Evolutionary conservation across 2,797 vertebrate species (phyloP).

Genomic region (Tenualosa thibaudeaui): DNA sequence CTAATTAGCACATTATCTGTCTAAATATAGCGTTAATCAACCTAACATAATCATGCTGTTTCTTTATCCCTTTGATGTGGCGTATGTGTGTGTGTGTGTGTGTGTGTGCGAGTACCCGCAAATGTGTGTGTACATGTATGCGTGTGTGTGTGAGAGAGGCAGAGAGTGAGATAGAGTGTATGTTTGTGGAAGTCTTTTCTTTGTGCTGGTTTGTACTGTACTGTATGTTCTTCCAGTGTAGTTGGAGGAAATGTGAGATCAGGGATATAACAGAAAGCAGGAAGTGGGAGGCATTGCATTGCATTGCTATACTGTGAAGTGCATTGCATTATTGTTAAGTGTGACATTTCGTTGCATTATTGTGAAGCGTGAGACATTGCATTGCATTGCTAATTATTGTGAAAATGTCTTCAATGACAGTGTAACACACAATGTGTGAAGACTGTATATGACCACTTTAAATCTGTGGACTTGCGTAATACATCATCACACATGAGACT

Average conservation of each 20-base stretch:
- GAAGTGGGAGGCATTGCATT: not conserved
- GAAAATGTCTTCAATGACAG: not conserved
- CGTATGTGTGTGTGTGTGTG: not conserved
- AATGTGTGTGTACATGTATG: not conserved
- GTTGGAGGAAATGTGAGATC: not conserved
- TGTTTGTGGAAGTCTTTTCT: not conserved
- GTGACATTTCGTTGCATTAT: too few relatives aligned
- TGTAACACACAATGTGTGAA: too few relatives aligned
- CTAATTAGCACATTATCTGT: constrained; percentile 33
- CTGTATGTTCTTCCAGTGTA: not conserved
- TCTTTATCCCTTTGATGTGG: constrained; percentile 48
- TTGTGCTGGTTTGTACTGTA: not conserved
- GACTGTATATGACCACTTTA: not conserved
- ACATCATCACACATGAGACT: not conserved
- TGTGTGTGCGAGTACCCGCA: not conserved
- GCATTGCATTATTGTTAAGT: not conserved
- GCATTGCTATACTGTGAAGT: not conserved
- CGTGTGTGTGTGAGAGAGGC: not conserved
- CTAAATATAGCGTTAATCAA: constrained; percentile 45
- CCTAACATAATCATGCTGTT: constrained; percentile 40
- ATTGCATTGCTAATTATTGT: not conserved
- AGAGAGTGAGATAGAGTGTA: not conserved
- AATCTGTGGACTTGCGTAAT: not conserved
- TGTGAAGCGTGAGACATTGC: not conserved
- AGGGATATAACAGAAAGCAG: not conserved